Percentiles rank a stretch among this genome's conserved stretches.
These are phyloP conservation scores for Aviceda subcristata DNA, from an alignment of 2,113 vertebrate genomes.

Conservation along the genomic window DNA sequence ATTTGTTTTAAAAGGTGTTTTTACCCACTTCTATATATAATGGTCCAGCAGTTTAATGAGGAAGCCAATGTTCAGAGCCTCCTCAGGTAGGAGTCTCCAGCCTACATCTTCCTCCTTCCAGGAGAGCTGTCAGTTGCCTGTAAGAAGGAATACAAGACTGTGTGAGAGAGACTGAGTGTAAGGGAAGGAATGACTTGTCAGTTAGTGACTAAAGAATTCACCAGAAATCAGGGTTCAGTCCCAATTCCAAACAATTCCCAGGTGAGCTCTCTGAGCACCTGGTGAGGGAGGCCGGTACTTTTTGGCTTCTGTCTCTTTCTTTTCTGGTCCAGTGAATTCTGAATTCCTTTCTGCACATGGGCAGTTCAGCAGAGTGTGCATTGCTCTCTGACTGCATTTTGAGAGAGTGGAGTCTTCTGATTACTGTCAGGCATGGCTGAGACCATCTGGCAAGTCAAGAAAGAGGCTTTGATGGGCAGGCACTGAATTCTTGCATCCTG, in stretches of 20 bases:
- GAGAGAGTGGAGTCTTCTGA: neutral
- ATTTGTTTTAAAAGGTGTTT: neutral
- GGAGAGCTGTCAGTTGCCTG: neutral
- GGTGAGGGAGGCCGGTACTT: neutral
- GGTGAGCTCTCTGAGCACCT: neutral
- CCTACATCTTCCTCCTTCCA: neutral
- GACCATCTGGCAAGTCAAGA: neutral
- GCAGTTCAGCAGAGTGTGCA: neutral
- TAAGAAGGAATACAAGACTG: neutral
- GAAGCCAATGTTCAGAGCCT: neutral
- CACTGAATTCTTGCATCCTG: neutral
- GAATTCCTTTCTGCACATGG: neutral
- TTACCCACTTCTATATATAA: neutral
- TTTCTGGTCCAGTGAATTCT: neutral
- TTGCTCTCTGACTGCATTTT: neutral
- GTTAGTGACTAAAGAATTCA: neutral
- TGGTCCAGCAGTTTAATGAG: neutral
- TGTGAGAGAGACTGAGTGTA: neutral
- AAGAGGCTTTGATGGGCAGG: neutral
- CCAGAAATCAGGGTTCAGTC: neutral
- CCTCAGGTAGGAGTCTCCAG: neutral
- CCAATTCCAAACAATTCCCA: neutral
- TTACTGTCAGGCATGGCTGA: neutral
- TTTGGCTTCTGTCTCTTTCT: neutral
- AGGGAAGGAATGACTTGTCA: neutral